Percentiles rank a stretch among this genome's conserved stretches.
phyloP scores from a whole-genome alignment of 2,888 invertebrate genomes.

The Drosophila tripunctata region DNA sequence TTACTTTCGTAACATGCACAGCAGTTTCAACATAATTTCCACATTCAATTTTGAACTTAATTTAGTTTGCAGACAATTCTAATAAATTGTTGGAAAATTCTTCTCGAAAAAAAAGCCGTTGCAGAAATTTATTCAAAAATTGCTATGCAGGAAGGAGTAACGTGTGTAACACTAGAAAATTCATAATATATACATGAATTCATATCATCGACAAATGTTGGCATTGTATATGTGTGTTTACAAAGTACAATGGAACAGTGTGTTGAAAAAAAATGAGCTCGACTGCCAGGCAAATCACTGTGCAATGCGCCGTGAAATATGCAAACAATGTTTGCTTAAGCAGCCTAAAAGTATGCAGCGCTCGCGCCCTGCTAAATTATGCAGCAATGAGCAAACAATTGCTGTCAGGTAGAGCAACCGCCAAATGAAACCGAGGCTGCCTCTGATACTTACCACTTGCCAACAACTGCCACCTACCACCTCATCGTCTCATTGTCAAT shows the following conservation, averaged over 20 bases:
- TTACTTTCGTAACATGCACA: neutral
- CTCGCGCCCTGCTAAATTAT: slow-evolving; percentile 61
- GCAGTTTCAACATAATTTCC: neutral
- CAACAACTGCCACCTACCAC: neutral
- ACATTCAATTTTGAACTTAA: neutral
- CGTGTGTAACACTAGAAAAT: neutral
- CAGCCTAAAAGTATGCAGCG: slow-evolving; percentile 65
- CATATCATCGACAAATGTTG: slow-evolving; percentile 5
- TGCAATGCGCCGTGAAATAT: slow-evolving; percentile 73
- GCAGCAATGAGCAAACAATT: slow-evolving; percentile 77
- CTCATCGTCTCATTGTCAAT: slow-evolving; percentile 72
- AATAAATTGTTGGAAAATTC: neutral
- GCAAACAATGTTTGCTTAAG: slow-evolving; percentile 71
- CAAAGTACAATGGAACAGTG: neutral
- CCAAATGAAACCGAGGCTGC: slow-evolving; percentile 20
- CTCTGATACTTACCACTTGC: neutral
- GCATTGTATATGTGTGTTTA: slow-evolving; percentile 1
- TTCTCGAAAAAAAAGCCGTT: neutral
- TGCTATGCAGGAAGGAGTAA: neutral
- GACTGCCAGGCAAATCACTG: slow-evolving; percentile 60
- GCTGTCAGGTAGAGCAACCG: slow-evolving; percentile 54
- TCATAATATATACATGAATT: slow-evolving; percentile 18
- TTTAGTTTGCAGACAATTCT: neutral
- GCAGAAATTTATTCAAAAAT: slow-evolving; percentile 1
- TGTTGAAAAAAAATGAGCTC: slow-evolving; percentile 21